Evolutionary conservation across 2,113 vertebrate species (phyloP).

Genomic region (Reinhardtius hippoglossoides): DNA sequence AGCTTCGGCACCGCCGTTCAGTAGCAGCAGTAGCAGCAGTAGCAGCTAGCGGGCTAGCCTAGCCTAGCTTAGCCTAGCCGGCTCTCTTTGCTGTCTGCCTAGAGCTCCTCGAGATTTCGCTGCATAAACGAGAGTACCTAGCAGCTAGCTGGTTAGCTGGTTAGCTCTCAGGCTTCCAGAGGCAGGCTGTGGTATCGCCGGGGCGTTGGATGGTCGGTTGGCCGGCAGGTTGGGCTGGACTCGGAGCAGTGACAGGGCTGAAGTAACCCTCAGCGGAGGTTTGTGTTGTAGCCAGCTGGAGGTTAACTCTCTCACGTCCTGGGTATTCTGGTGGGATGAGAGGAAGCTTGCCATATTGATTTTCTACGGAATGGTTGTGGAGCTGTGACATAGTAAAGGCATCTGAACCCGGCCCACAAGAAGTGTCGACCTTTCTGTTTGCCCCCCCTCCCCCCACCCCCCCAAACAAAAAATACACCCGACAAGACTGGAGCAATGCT

Average conservation of each 20-base stretch:
- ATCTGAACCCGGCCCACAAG: conserved; percentile 15
- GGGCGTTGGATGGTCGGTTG: conserved; percentile 26
- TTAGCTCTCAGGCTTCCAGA: conserved; percentile 15
- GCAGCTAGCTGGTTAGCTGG: conserved; percentile 21
- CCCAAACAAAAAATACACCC: conserved; percentile 8
- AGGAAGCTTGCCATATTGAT: conserved; percentile 8
- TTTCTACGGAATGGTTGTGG: conserved; percentile 25
- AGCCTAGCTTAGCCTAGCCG: neutral
- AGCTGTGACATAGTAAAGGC: conserved; percentile 35
- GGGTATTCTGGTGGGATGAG: conserved; percentile 20
- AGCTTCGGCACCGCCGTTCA: conserved; percentile 20
- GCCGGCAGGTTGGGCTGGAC: conserved; percentile 27
- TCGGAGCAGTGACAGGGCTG: conserved; percentile 18
- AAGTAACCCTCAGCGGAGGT: neutral
- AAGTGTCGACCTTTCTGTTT: conserved; percentile 41
- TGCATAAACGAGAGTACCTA: conserved; percentile 48
- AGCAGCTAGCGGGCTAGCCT: conserved; percentile 52
- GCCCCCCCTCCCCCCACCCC: neutral
- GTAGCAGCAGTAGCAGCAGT: neutral
- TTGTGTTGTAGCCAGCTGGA: conserved; percentile 24
- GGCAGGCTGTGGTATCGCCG: conserved; percentile 5
- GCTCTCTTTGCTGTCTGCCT: conserved; percentile 34
- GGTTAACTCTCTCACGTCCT: neutral
- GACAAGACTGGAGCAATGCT: conserved; percentile 64
- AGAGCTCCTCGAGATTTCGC: conserved; percentile 46